A percentile compares a stretch with the other conserved stretches of the same genome.
These are phyloP conservation scores for Listronotus oregonensis DNA, from an alignment of 1,140 invertebrate genomes.

Conservation along the genomic window DNA sequence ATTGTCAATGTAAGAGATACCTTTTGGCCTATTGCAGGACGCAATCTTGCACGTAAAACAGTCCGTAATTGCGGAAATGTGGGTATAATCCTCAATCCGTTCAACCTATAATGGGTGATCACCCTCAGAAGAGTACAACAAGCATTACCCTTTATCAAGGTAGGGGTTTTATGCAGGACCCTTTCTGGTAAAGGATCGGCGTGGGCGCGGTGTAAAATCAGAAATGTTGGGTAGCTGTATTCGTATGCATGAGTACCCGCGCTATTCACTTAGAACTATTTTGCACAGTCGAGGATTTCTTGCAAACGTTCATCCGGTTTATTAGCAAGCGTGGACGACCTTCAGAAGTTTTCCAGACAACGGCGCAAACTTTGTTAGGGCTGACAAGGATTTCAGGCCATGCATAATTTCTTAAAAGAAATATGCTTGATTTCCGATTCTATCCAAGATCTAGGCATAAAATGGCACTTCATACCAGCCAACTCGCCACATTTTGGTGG, in stretches of 20 bases:
- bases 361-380: constrained; percentile 33
- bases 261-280: constrained; percentile 41
- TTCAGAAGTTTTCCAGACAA: constrained; percentile 41
- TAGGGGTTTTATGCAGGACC: constrained; percentile 47
- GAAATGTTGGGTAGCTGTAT: constrained; percentile 49
- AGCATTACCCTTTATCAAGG: constrained; percentile 45
- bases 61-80: constrained; percentile 2
- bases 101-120: constrained; percentile 48
- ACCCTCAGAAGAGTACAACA: constrained; percentile 47
- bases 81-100: neutral
- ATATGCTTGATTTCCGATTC: constrained; percentile 26
- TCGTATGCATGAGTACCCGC: constrained; percentile 44
- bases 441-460: constrained; percentile 1
- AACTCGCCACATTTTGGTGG: constrained; percentile 48
- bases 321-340: constrained; percentile 44
- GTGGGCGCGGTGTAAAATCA: constrained; percentile 32
- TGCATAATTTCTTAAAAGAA: constrained; percentile 5
- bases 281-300: constrained; percentile 43
- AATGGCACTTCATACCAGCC: constrained; percentile 49
- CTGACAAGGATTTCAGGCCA: constrained; percentile 23
- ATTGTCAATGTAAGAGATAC: too few relatives aligned
- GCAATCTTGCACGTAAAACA: neutral
- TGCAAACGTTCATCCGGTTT: constrained; percentile 49
- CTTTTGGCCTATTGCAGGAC: neutral
- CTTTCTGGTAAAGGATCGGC: constrained; percentile 41